These are phyloP conservation scores for Frieseomelitta varia DNA, from an alignment of 1,140 invertebrate genomes.

Conservation along the genomic window DNA sequence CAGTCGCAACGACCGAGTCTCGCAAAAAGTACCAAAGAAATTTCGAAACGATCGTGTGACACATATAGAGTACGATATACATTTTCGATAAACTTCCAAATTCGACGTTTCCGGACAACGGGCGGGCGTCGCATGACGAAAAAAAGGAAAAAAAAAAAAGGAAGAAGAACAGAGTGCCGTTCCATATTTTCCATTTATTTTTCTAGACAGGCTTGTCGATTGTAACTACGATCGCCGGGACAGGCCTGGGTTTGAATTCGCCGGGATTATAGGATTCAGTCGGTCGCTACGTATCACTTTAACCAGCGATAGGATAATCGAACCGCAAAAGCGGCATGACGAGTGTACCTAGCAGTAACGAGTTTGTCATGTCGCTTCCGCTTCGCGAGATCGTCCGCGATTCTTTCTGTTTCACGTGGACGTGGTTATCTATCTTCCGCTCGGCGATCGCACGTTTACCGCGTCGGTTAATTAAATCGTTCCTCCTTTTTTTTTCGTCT, in stretches of 20 bases:
- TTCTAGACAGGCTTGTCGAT: background rate
- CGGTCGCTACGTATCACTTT: slow-evolving; percentile 53
- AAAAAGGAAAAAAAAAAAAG: too few species aligned
- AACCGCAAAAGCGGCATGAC: slow-evolving; percentile 62
- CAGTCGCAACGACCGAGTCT: too few species aligned
- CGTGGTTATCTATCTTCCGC: slow-evolving; percentile 38
- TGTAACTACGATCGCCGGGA: background rate
- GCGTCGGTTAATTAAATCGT: slow-evolving; percentile 62
- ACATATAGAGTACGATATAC: too few species aligned
- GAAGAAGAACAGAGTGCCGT: too few species aligned
- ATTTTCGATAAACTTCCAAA: too few species aligned
- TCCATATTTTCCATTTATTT: background rate
- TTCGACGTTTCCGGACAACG: too few species aligned
- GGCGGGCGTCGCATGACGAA: too few species aligned
- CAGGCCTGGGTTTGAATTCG: slow-evolving; percentile 22
- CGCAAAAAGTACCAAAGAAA: too few species aligned
- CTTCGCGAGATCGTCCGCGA: slow-evolving; percentile 17
- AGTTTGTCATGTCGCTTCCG: slow-evolving; percentile 61
- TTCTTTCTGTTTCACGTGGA: slow-evolving; percentile 51
- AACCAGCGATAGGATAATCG: slow-evolving; percentile 60
- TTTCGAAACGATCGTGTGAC: too few species aligned
- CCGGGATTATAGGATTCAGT: slow-evolving; percentile 48
- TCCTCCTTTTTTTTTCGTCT: slow-evolving; percentile 5
- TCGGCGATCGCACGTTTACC: slow-evolving; percentile 41
- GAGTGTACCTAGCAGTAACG: slow-evolving; percentile 57